Base-by-base conservation (phyloP, 2,113 vertebrate genomes). In the Scomber japonicus region DNA sequence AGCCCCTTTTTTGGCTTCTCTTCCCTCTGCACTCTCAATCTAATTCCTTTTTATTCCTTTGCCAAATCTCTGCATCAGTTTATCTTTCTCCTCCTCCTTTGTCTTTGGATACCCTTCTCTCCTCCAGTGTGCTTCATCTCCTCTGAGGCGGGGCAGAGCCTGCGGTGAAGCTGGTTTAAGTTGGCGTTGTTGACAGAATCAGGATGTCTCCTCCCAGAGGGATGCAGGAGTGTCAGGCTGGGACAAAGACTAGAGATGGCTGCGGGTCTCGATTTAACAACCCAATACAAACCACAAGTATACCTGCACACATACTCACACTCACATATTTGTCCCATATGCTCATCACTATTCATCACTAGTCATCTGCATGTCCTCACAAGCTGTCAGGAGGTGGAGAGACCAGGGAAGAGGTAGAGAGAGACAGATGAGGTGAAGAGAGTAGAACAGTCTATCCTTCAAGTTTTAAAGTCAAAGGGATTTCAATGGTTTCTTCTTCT, bases 261-360 rank as follows among this genome's bases (percentile, higher is more conserved):
- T 67, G 63, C 63, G 62, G 84, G 80, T 83, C 66, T 73, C 8
- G n/a, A 75, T 80, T 78, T 82, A 82, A 82, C 71, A 87, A 75
- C 53, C 50, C 30, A 40, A 48, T 31, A 46, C 73, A 55, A 55
- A 16, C 50, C 53, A 54, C 27, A 11, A 24, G 11, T 31, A 44
- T 40, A 61, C 59, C 53, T 50, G 40, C 19, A 53, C 62, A 44
- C 75, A 78, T 13, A 60, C 54, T 53, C 87, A 62, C 45, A 50
- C 81, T 71, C 71, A 69, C 65, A 79, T 60, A 73, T 66, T 82
- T 89, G 73, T 74, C 75, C 89, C 89, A 91, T 87, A 87, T 88
- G 87, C 87, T 90, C 86, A 94, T 89, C 84, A 88, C 85, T 92
- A 91, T 91, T 89, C 86, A 93, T 87, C 83, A 83, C 67, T 8